Base-by-base conservation (phyloP, 2,113 vertebrate species). In the Indicator maculatus region DNA sequence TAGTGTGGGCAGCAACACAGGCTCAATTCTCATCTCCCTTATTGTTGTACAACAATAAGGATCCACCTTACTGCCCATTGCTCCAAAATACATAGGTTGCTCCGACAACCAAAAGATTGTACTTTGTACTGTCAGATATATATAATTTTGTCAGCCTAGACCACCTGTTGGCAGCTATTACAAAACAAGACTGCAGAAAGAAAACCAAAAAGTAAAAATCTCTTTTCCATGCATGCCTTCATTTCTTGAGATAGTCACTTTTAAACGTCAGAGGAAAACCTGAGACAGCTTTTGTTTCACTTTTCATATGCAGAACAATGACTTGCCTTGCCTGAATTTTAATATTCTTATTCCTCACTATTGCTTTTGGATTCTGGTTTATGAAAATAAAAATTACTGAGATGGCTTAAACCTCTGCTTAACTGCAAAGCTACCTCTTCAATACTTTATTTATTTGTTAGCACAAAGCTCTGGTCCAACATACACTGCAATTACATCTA, bases 91-190 rank as follows among this genome's bases (percentile, higher is more conserved):
- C 28, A 71, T 45, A 74, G 83, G 84, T 92, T 95, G 89, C 84
- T 95, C 81, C 77, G 84, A 96, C 91, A 95, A 95, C 78, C 56
- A 67, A 93, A 93, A 87, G 70, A 81, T 77, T 52, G 27, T 81
- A 75, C 56, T 86, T 95, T 88, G 80, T 47, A 65, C 58, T 76
- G 33, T n/a, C 38, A 4, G 45, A 70, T 52, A 58, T 61, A 89
- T 89, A 76, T 69, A 91, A 91, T 78, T 91, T 72, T 85, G 70
- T 88, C 73, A 91, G 66, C 47, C 65, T 28, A 75, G 86, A 73
- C 83, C 88, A 79, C 36, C 53, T 89, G 52, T 80, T 86, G 50
- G 72, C 77, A 86, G 39, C 50, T 82, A 77, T 56, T 78, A 78
- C 33, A 63, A 81, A 94, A 80, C 63, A 93, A 66, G 80, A 76